Conservation (phyloP, 2,797 vertebrate species). For the Oryzias sinensis region DNA sequence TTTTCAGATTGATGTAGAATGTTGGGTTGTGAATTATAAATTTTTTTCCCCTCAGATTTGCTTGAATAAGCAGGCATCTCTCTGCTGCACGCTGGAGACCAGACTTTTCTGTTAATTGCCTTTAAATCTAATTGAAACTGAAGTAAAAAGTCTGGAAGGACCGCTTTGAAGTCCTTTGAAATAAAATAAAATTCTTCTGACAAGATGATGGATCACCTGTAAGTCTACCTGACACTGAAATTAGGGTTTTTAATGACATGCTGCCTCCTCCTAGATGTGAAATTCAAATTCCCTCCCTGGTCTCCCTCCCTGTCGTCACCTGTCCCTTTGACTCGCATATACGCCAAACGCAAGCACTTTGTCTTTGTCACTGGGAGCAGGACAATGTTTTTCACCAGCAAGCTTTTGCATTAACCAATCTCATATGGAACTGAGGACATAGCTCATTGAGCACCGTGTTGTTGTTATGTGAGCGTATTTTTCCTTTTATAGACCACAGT, state of each 20-base stretch:
- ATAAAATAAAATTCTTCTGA: slow-evolving; percentile 87
- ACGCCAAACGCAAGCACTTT: slow-evolving; percentile 93
- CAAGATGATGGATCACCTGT: slow-evolving; percentile 97
- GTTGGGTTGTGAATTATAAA: slow-evolving; percentile 32
- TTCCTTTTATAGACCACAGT: slow-evolving; percentile 61
- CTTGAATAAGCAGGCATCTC: slow-evolving; percentile 46
- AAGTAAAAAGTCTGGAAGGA: slow-evolving; percentile 67
- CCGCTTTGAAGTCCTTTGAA: slow-evolving; percentile 81
- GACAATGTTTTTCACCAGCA: slow-evolving; percentile 95
- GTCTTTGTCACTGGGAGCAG: slow-evolving; percentile 95
- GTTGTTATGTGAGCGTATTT: slow-evolving; percentile 81
- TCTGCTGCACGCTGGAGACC: slow-evolving; percentile 28
- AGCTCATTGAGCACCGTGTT: slow-evolving; percentile 93
- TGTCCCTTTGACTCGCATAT: slow-evolving; percentile 87
- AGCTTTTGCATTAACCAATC: slow-evolving; percentile 97
- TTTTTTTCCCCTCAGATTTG: slow-evolving; percentile 42
- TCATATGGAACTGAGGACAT: slow-evolving; percentile 97
- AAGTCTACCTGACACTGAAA: slow-evolving; percentile 96
- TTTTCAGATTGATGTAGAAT: slow-evolving; percentile 29
- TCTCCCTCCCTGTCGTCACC: slow-evolving; percentile 89
- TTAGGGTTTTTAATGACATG: slow-evolving; percentile 97
- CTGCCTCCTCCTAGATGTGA: slow-evolving; percentile 92
- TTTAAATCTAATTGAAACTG: slow-evolving; percentile 72
- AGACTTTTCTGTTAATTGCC: slow-evolving; percentile 66
- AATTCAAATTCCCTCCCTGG: slow-evolving; percentile 95